phyloP scores from a whole-genome alignment of 2,888 invertebrate species.

The Cabera pusaria region DNA sequence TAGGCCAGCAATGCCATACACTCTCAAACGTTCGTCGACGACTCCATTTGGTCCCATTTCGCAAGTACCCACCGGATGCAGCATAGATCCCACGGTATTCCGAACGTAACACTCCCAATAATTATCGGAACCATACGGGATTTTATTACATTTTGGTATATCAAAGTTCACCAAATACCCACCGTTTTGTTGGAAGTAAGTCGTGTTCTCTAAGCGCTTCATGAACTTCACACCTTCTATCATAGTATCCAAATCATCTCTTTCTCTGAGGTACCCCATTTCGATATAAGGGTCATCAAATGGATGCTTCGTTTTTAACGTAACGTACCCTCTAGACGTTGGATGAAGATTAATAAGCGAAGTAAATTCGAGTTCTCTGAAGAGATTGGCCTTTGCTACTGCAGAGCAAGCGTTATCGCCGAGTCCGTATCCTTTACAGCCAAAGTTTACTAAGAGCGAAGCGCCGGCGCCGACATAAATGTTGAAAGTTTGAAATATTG shows the following conservation, averaged over 20 bases:
- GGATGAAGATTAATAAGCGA: constrained; percentile 56
- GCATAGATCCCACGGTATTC: no score
- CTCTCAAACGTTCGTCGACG: constrained; percentile 52
- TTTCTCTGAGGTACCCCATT: constrained; percentile 54
- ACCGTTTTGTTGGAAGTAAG: constrained; percentile 48
- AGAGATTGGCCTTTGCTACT: constrained; percentile 46
- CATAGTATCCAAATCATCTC: constrained; percentile 46
- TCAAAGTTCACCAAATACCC: constrained; percentile 46
- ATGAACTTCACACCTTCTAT: constrained; percentile 56
- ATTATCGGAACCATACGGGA: no score
- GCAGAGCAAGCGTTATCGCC: constrained; percentile 45
- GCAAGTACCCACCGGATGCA: no score
- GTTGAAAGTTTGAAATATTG: constrained; percentile 64
- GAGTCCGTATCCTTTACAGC: constrained; percentile 15
- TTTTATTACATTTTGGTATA: constrained; percentile 73
- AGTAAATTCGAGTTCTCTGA: constrained; percentile 50
- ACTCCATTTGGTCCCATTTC: no score
- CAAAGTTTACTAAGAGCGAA: constrained; percentile 42
- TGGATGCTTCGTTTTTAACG: constrained; percentile 53
- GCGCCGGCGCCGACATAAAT: constrained; percentile 55
- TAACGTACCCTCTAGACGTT: constrained; percentile 59
- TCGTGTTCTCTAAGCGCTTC: constrained; percentile 48
- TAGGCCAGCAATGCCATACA: constrained; percentile 52
- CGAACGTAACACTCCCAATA: no score
- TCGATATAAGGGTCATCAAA: constrained; percentile 59